Percentiles rank a stretch among this genome's conserved stretches.
phyloP scores from a whole-genome alignment of 2,113 vertebrate genomes.

The Ammospiza nelsoni region DNA sequence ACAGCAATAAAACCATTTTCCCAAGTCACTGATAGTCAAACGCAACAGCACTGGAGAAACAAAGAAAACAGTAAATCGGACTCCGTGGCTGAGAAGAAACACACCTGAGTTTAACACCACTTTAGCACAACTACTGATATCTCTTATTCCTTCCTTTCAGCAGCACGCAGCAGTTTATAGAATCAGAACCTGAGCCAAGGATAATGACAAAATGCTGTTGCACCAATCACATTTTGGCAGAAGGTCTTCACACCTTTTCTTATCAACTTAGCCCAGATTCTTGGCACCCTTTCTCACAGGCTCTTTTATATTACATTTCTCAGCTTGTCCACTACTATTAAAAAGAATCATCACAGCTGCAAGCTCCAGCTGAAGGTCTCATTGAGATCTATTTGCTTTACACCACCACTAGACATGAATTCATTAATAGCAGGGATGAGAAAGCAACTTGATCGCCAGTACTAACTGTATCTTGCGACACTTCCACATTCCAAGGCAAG shows the following conservation, averaged over 20 bases:
- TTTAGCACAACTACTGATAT: background rate
- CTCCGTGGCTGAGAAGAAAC: background rate
- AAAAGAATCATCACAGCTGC: background rate
- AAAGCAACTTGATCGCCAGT: background rate
- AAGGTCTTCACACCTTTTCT: background rate
- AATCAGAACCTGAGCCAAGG: background rate
- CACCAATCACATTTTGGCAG: background rate
- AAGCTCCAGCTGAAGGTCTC: background rate
- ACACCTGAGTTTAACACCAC: background rate
- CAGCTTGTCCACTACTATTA: background rate
- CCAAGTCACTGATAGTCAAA: background rate
- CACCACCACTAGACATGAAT: background rate
- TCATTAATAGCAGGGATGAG: background rate
- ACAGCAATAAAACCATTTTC: background rate
- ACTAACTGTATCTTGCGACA: background rate
- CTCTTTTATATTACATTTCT: background rate
- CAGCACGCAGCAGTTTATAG: background rate
- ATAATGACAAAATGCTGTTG: background rate
- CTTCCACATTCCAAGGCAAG: background rate
- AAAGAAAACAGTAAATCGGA: background rate
- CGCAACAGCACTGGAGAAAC: background rate
- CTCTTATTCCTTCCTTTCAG: background rate
- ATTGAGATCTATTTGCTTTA: background rate
- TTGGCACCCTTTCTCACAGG: background rate
- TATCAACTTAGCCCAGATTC: background rate